A percentile compares a stretch with the other conserved stretches of the same genome.
phyloP scores from a whole-genome alignment of 1,140 invertebrate species.

The Antheraea pernyi region DNA sequence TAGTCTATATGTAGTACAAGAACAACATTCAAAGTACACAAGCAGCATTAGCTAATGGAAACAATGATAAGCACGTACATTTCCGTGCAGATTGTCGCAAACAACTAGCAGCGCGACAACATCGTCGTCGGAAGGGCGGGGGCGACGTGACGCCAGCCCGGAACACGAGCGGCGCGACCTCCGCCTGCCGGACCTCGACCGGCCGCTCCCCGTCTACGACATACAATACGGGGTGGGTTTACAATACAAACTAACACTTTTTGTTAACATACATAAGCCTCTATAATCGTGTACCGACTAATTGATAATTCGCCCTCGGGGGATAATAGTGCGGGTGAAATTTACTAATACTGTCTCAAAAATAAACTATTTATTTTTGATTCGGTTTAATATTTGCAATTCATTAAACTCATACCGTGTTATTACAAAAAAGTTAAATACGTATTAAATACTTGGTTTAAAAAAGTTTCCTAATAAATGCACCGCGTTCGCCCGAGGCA shows the following conservation, averaged over 20 bases:
- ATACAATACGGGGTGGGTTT: constrained; percentile 79
- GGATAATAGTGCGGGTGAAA: too few species aligned
- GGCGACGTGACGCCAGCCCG: constrained; percentile 59
- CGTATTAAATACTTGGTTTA: too few species aligned
- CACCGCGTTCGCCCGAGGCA: too few species aligned
- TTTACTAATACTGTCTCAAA: too few species aligned
- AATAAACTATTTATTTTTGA: too few species aligned
- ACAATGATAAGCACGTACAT: neutral
- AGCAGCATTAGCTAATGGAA: neutral
- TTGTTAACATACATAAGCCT: too few species aligned
- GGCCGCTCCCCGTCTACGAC: constrained; percentile 77
- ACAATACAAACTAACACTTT: neutral
- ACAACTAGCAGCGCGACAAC: constrained; percentile 78
- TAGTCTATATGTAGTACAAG: neutral
- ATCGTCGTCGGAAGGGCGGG: constrained; percentile 71
- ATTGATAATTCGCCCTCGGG: too few species aligned
- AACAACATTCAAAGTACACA: neutral
- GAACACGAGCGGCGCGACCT: constrained; percentile 52
- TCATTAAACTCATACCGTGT: too few species aligned
- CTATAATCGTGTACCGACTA: too few species aligned
- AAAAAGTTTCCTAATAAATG: too few species aligned
- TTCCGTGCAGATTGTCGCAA: constrained; percentile 79
- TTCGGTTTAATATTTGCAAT: too few species aligned
- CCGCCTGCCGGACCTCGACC: constrained; percentile 65
- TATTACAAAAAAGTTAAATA: too few species aligned